phyloP scores from a whole-genome alignment of 1,140 invertebrate genomes.

The Neodiprion pinetum region DNA sequence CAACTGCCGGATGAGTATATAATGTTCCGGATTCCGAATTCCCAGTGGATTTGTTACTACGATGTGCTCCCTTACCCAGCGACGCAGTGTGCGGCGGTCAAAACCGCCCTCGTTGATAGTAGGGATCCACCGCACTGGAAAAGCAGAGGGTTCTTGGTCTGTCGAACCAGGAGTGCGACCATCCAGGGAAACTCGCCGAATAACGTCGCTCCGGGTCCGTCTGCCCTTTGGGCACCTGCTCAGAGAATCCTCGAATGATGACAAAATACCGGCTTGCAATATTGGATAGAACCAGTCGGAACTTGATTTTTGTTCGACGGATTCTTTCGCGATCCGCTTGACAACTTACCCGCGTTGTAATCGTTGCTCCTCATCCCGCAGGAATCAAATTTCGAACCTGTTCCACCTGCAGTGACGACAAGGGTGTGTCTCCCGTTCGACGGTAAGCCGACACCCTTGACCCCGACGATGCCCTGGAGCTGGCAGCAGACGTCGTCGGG shows the following conservation, averaged over 20 bases:
- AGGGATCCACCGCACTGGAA: conserved; percentile 63
- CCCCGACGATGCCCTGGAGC: conserved; percentile 16
- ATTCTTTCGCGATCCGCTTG: not conserved
- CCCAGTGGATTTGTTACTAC: no score
- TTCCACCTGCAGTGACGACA: not conserved
- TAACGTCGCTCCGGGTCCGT: conserved; percentile 44
- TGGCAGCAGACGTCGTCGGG: conserved; percentile 50
- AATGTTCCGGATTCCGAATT: no score
- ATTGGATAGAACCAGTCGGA: no score
- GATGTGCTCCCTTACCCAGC: conserved; percentile 37
- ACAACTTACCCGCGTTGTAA: not conserved
- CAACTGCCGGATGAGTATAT: not conserved
- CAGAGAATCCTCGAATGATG: no score
- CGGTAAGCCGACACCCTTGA: not conserved
- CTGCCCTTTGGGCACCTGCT: conserved; percentile 24
- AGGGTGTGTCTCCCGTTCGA: not conserved
- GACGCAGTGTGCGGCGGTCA: conserved; percentile 66
- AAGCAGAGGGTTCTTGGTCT: conserved; percentile 34
- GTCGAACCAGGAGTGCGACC: conserved; percentile 53
- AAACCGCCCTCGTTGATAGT: conserved; percentile 57
- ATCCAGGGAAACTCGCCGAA: conserved; percentile 70
- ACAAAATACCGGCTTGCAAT: no score
- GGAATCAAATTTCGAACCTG: conserved; percentile 24
- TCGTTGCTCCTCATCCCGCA: conserved; percentile 6
- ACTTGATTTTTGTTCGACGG: not conserved